Evolutionary conservation across 2,113 vertebrate species (phyloP), one percentile per base, ranked within the genome.

Genomic region (Pagrus major): DNA sequence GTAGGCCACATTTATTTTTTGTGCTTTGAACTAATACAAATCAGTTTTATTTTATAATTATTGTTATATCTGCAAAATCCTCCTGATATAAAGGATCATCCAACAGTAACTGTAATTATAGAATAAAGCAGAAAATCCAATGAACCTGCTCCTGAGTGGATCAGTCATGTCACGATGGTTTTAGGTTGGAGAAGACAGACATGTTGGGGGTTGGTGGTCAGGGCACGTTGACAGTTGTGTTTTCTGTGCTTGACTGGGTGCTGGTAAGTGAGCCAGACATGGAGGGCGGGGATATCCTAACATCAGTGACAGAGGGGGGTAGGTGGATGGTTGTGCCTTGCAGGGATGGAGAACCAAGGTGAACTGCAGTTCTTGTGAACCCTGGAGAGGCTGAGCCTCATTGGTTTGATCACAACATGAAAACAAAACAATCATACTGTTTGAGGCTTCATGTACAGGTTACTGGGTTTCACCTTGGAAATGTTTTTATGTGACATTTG

Each of bases 171-270:
- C 18, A 37, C 35, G 39, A 23, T 55, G 46, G 55, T 41, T 39
- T 31, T 29, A 59, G 11, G 29, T 2, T 41, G 59, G 66, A 64
- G 23, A 6, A 1, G 42, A 33, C 52, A 60, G 71, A 66, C 68
- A 59, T 25, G 8, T 47, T 56, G 49, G 49, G 67, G 64, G 73
- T 52, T 41, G 58, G 47, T 75, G 64, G 27, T 58, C n/a, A 4
- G 25, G 42, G 20, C 20, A 42, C 63, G 11, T 68, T 79, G 81
- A 88, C 88, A 92, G 80, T 77, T 90, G 89, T 83, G 63, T 72
- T 83, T 83, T 78, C 31, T 86, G 37, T 16, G 85, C 84, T 81
- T 91, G 78, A 83, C 70, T 88, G 86, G 66, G 27, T 87, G 54
- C 59, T 71, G 68, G 66, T 61, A 37, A 68, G 56, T 23, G 58